Percentiles rank a stretch among this genome's conserved stretches.
Evolutionary conservation across 2,113 vertebrate species (phyloP).

Genomic region (Xiphophorus maculatus): DNA sequence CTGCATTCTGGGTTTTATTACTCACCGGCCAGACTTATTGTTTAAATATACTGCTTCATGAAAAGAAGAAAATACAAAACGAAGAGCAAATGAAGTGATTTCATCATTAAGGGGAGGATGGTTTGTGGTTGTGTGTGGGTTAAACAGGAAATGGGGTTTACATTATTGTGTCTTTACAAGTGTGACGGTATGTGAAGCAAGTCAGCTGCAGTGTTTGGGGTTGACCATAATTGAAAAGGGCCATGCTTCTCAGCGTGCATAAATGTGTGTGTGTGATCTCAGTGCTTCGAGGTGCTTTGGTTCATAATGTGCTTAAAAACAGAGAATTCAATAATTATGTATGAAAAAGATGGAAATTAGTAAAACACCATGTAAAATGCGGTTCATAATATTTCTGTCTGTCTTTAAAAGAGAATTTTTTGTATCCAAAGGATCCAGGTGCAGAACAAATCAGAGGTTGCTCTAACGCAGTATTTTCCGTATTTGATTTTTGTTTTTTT

Average conservation of each 20-base stretch:
- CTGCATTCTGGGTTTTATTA: constrained; percentile 75
- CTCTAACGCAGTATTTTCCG: too few species aligned
- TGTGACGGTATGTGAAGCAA: constrained; percentile 8
- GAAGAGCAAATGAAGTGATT: constrained; percentile 47
- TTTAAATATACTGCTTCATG: constrained; percentile 48
- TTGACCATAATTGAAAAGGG: constrained; percentile 21
- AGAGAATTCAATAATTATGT: too few species aligned
- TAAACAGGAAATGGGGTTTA: neutral
- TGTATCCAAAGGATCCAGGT: neutral
- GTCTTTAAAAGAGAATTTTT: neutral
- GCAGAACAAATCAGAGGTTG: too few species aligned
- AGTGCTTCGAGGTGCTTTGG: too few species aligned
- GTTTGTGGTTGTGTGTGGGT: constrained; percentile 2
- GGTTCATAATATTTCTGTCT: neutral
- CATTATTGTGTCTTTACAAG: constrained; percentile 15
- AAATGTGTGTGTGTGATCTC: too few species aligned
- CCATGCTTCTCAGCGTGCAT: too few species aligned
- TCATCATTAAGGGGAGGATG: constrained; percentile 32
- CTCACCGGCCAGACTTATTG: constrained; percentile 70
- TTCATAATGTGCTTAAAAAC: too few species aligned
- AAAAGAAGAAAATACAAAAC: constrained; percentile 59
- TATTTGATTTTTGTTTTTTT: too few species aligned
- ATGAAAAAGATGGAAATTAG: too few species aligned
- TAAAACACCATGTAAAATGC: too few species aligned
- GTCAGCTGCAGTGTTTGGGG: neutral